Conservation (phyloP, 2,797 vertebrate species). For the Myotis planiceps region DNA sequence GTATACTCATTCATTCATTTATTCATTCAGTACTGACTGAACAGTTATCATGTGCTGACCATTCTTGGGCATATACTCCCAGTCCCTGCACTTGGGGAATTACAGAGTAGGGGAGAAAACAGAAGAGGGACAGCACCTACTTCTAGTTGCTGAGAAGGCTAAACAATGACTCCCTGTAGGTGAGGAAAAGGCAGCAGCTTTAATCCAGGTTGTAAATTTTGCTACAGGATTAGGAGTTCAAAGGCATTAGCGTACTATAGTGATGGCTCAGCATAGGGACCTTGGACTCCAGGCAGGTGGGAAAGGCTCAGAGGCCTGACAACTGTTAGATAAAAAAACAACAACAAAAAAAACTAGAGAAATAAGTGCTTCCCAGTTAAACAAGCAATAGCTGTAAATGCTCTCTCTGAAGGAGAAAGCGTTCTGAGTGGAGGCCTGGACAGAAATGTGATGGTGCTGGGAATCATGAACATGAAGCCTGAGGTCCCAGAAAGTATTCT, state of each 20-base stretch:
- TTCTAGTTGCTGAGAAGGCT: not conserved
- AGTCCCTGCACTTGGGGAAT: not conserved
- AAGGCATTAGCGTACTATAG: not conserved
- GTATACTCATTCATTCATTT: no score
- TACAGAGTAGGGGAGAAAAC: not conserved
- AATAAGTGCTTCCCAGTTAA: not conserved
- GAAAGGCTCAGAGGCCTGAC: not conserved
- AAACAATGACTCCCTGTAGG: not conserved
- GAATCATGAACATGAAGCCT: not conserved
- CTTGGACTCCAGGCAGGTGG: not conserved
- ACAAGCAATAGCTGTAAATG: accelerated
- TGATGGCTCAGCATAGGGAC: not conserved
- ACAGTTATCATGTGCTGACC: not conserved
- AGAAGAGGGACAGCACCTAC: not conserved
- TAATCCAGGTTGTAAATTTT: not conserved
- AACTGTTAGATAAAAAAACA: not conserved
- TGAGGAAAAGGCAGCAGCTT: not conserved
- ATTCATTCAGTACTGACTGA: not conserved
- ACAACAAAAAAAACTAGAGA: not conserved
- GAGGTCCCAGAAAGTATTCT: not conserved
- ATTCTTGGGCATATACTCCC: no score
- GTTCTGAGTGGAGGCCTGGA: not conserved
- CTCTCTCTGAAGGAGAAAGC: not conserved
- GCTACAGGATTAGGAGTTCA: not conserved
- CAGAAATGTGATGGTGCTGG: not conserved